These are phyloP conservation scores for Drosophila vallismaia DNA, from an alignment of 2,888 invertebrate genomes.

Conservation along the genomic window DNA sequence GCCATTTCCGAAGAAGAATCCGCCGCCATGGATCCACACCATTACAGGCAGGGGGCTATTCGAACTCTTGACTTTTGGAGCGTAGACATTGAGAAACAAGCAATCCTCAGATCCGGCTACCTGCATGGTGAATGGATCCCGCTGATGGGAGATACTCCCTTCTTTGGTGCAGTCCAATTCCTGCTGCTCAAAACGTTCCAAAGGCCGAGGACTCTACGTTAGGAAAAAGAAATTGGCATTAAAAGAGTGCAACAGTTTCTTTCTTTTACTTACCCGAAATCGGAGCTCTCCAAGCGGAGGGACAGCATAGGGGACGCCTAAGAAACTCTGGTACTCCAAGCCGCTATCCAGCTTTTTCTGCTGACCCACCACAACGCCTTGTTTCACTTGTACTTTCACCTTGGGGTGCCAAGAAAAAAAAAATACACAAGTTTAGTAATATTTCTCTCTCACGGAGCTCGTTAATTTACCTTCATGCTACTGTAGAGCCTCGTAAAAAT, in stretches of 20 bases:
- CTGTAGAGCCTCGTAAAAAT: constrained; percentile 44
- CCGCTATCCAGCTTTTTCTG: constrained; percentile 82
- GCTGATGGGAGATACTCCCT: constrained; percentile 76
- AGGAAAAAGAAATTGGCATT: neutral
- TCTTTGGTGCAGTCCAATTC: constrained; percentile 81
- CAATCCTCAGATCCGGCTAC: constrained; percentile 82
- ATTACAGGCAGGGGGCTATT: constrained; percentile 76
- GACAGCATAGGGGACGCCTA: constrained; percentile 86
- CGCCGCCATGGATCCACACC: constrained; percentile 83
- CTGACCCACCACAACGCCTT: constrained; percentile 85
- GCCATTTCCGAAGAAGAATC: constrained; percentile 79
- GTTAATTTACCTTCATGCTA: constrained; percentile 53
- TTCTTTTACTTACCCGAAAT: constrained; percentile 76
- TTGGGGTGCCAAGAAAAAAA: neutral
- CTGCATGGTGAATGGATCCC: constrained; percentile 65
- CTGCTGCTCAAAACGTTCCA: constrained; percentile 69
- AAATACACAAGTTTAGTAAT: neutral
- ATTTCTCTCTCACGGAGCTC: neutral
- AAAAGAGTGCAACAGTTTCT: neutral
- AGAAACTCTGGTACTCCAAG: constrained; percentile 84
- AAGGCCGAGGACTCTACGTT: constrained; percentile 78
- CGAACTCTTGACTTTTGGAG: constrained; percentile 63
- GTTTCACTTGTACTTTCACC: constrained; percentile 81
- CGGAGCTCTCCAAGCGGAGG: constrained; percentile 85
- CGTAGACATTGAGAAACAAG: constrained; percentile 81